A percentile compares a stretch with the other conserved stretches of the same genome.
phyloP scores from a whole-genome alignment of 2,797 vertebrate species.

The Perodicticus potto region DNA sequence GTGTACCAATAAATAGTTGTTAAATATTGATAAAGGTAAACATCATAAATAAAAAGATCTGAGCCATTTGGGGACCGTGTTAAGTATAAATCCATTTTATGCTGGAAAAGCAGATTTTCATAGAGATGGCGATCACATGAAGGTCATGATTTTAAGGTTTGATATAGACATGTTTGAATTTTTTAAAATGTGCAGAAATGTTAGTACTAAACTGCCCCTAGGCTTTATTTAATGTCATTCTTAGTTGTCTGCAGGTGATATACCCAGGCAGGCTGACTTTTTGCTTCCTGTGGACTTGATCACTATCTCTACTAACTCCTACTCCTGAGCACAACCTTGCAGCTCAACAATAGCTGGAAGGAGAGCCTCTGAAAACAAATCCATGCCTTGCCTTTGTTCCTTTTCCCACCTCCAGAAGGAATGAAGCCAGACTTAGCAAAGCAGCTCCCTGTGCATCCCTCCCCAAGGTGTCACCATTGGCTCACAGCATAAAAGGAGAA shows the following conservation, averaged over 20 bases:
- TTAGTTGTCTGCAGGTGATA: background rate
- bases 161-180: background rate
- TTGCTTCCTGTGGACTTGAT: constrained; percentile 4
- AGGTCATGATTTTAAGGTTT: constrained; percentile 33
- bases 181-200: background rate
- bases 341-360: background rate
- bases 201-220: background rate
- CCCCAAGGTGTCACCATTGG: background rate
- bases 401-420: constrained; percentile 29
- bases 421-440: background rate
- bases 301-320: background rate
- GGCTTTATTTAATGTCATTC: constrained; percentile 19
- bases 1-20: background rate
- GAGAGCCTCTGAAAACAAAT: constrained; percentile 28
- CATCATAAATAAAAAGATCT: constrained; percentile 7
- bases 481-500: background rate
- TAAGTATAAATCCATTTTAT: constrained; percentile 24
- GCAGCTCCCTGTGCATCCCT: background rate
- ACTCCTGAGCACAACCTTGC: background rate
- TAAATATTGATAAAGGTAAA: constrained; percentile 14
- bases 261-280: background rate
- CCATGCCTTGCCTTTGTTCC: background rate
- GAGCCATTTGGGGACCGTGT: background rate
- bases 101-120: background rate
- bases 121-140: background rate